These are phyloP conservation scores for Apteryx mantelli DNA, from an alignment of 2,113 vertebrate genomes.

Conservation along the genomic window DNA sequence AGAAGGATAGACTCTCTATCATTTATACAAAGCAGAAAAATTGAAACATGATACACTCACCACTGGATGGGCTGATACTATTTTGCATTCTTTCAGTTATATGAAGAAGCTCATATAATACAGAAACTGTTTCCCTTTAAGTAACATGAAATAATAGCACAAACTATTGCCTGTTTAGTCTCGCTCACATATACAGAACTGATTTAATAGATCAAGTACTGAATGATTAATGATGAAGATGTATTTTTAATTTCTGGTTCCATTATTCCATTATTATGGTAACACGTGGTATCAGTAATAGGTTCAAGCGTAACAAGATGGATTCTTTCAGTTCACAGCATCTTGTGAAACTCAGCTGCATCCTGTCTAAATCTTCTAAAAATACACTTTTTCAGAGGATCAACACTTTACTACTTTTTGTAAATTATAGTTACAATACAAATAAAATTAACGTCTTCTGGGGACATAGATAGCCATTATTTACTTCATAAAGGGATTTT, in stretches of 20 bases:
- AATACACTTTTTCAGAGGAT: neutral
- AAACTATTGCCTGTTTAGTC: neutral
- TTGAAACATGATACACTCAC: neutral
- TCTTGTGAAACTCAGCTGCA: neutral
- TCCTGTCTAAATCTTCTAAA: neutral
- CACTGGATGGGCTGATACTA: fast-evolving
- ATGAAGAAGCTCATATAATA: neutral
- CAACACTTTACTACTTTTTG: slow-evolving; percentile 11
- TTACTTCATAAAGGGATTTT: neutral
- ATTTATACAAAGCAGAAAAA: neutral
- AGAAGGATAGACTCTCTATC: neutral
- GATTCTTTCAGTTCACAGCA: neutral
- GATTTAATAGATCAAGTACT: neutral
- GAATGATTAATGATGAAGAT: neutral
- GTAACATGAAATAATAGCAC: neutral
- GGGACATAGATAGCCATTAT: neutral
- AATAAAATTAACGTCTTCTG: neutral
- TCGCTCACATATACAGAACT: neutral
- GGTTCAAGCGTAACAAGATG: neutral
- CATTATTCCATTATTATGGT: neutral
- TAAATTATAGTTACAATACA: slow-evolving; percentile 15
- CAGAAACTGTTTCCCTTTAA: neutral
- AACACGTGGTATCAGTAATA: neutral
- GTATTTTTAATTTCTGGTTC: slow-evolving; percentile 13
- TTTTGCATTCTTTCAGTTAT: neutral